phyloP scores from a whole-genome alignment of 37 sponge, comb jelly and placozoan species.

The Cliona cf. orientalis region DNA sequence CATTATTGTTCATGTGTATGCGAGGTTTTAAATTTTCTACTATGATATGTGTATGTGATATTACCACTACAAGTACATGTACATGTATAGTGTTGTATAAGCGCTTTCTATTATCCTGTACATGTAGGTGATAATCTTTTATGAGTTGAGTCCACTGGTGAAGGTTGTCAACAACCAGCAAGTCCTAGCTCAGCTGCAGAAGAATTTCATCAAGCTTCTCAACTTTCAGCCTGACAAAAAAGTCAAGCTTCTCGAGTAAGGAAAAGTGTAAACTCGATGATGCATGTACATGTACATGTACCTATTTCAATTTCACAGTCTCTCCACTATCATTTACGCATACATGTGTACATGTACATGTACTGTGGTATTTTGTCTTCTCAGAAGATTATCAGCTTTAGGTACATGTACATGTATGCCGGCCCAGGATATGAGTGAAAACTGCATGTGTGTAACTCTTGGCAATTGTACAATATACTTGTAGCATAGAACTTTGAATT shows the following conservation, averaged over 20 bases:
- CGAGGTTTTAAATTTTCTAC: too few species aligned
- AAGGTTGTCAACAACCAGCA: conserved; percentile 14
- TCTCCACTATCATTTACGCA: not conserved
- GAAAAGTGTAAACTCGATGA: not conserved
- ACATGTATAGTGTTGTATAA: not conserved
- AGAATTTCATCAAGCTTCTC: conserved; percentile 23
- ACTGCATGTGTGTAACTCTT: too few species aligned
- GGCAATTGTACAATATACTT: too few species aligned
- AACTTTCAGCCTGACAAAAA: conserved; percentile 13
- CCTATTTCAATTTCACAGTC: not conserved
- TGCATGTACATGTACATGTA: not conserved
- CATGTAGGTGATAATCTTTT: conserved; percentile 48
- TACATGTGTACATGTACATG: conserved; percentile 10
- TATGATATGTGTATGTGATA: too few species aligned
- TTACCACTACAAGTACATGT: not conserved
- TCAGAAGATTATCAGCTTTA: too few species aligned
- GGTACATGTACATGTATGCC: too few species aligned
- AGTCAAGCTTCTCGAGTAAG: conserved; percentile 63
- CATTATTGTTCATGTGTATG: not conserved
- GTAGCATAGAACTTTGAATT: too few species aligned
- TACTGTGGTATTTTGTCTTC: too few species aligned
- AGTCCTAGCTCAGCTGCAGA: conserved; percentile 5
- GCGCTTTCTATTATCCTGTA: not conserved
- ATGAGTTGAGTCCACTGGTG: conserved; percentile 61
- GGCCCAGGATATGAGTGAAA: too few species aligned